phyloP scores from a whole-genome alignment of 2,113 vertebrate genomes.

The Rhabdomys dilectus region DNA sequence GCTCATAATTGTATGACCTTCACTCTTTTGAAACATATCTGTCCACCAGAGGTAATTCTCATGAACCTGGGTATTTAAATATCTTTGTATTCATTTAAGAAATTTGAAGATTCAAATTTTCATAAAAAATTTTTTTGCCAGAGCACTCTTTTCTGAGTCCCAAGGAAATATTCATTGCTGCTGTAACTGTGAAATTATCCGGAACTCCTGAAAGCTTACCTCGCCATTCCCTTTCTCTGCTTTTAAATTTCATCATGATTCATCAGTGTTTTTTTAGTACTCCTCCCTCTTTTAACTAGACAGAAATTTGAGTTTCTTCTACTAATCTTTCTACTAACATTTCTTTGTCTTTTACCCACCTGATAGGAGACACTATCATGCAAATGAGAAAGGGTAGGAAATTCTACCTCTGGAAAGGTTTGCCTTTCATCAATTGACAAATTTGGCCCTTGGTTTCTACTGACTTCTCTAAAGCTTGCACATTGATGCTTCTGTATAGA shows the following conservation, averaged over 20 bases:
- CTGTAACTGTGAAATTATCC: conserved; percentile 50
- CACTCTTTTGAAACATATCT: conserved; percentile 51
- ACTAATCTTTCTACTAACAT: conserved; percentile 54
- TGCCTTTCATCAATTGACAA: background rate
- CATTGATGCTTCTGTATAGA: background rate
- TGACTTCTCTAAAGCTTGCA: background rate
- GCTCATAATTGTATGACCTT: background rate
- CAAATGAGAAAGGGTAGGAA: background rate
- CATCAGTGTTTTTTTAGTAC: conserved; percentile 64
- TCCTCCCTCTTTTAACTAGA: background rate
- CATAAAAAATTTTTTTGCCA: background rate
- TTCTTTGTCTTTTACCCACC: background rate
- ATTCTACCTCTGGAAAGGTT: background rate
- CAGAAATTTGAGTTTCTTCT: conserved; percentile 14
- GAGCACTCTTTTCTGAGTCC: background rate
- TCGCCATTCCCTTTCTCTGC: background rate
- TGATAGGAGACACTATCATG: background rate
- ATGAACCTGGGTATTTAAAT: background rate
- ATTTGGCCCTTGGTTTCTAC: background rate
- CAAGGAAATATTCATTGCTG: conserved; percentile 15
- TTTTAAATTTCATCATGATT: conserved; percentile 69
- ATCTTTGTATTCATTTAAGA: background rate
- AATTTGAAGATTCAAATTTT: background rate
- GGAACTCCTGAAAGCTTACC: conserved; percentile 1
- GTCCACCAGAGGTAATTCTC: background rate